Percentiles rank a stretch among this genome's conserved stretches.
Conservation (phyloP, 2,888 invertebrate species). For the Pelosia muscerda region DNA sequence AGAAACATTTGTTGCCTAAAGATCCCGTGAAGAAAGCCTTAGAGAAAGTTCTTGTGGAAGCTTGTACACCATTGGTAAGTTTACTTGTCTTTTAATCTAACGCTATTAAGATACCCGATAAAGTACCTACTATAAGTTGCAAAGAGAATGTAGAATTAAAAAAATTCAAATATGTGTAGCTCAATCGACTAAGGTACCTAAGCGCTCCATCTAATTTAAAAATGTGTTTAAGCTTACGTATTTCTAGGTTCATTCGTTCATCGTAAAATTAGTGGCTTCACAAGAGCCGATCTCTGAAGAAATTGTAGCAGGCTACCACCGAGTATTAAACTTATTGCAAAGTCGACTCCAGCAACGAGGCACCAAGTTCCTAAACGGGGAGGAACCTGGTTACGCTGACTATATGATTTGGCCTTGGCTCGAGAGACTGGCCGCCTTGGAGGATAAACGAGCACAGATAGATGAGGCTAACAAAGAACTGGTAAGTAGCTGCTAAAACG, state of each 20-base stretch:
- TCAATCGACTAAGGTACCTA: no score
- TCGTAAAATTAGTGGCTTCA: conserved; percentile 50
- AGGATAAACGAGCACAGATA: conserved; percentile 82
- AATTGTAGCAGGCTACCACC: conserved; percentile 53
- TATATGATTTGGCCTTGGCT: conserved; percentile 96
- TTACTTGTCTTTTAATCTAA: background rate
- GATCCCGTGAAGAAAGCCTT: conserved; percentile 90
- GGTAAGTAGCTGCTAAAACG: conserved; percentile 54
- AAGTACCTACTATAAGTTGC: no score
- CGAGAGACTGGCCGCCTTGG: conserved; percentile 86
- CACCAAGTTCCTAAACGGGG: conserved; percentile 88
- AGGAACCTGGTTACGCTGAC: conserved; percentile 91
- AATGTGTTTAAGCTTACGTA: background rate
- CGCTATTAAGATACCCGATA: no score
- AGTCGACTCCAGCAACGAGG: conserved; percentile 87
- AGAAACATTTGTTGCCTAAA: conserved; percentile 88
- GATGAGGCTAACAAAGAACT: conserved; percentile 79
- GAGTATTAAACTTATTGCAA: conserved; percentile 88
- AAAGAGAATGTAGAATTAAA: no score
- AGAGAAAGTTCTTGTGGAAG: conserved; percentile 90
- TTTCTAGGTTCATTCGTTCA: conserved; percentile 1
- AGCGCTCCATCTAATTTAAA: background rate
- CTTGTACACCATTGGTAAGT: conserved; percentile 64
- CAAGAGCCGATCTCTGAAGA: conserved; percentile 64
- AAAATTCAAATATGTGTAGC: no score